Base-by-base conservation (phyloP, 2,113 vertebrate species). In the Arizona elegans region DNA sequence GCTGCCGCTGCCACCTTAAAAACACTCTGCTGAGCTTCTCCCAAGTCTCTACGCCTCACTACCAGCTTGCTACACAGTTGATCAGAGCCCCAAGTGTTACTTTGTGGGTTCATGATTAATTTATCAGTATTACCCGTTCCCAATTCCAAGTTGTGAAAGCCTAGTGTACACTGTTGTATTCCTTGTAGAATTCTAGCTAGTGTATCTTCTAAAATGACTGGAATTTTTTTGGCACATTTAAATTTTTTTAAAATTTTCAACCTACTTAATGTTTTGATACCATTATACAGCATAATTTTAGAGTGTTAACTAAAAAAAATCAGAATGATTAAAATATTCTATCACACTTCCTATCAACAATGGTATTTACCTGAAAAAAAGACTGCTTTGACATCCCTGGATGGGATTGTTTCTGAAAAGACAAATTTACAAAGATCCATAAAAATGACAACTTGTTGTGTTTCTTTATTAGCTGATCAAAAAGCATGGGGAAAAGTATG, bases 351-450 rank as follows among this genome's bases (percentile, higher is more conserved):
- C 86, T 50, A 65, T 47, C 59, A 87, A 91, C 17, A n/a, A 4
- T 81, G 75, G n/a, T 81, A 81, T 81, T 81, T 81, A 81, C 75
- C 75, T 81, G 75, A 81, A 81, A 81, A 43, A 81, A 81, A 81
- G 75, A 81, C 75, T 81, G 75, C 75, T 81, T 33, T 81, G 56
- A 55, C 55, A 88, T 86, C 87, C 90, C 70, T 29, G 47, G 54
- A 59, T 29, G 47, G 55, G 38, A 90, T 92, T 53, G 88, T 86
- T 86, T 92, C 55, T 55, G 17, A 93, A 59, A 55, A 86, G 70
- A 58, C 56, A 56, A 86, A 86, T 93, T 92, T 92, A 55, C 90
- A 91, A 91, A 89, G 89, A 92, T 47, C 90, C 58, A 86, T 92
- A 92, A 89, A 92, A 65, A 92, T 91, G 47, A 86, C 87, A 92